These are phyloP conservation scores for Campoplex nolae DNA, from an alignment of 2,888 invertebrate genomes.

Conservation along the genomic window DNA sequence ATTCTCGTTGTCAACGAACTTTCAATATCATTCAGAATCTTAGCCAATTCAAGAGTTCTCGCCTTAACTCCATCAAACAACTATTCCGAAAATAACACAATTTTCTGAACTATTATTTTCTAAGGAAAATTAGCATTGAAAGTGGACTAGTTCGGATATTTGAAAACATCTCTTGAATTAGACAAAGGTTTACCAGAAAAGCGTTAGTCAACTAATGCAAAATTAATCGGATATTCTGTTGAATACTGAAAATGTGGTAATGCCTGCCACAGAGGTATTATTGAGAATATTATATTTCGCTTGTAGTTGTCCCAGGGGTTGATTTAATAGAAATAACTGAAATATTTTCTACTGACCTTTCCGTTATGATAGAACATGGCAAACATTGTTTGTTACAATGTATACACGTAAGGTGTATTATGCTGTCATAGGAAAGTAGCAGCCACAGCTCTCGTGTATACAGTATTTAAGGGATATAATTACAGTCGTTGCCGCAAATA, in stretches of 20 bases:
- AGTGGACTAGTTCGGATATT: neutral
- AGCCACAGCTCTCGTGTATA: conserved; percentile 35
- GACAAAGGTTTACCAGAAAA: neutral
- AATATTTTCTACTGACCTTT: conserved; percentile 1
- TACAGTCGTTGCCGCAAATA: conserved; percentile 31
- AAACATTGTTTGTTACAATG: neutral
- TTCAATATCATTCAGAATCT: neutral
- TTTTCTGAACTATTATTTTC: neutral
- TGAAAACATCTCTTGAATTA: neutral
- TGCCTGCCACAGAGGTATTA: neutral
- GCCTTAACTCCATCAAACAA: neutral
- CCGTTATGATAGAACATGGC: neutral
- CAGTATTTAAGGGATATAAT: conserved; percentile 48
- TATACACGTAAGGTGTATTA: conserved; percentile 18
- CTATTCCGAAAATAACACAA: neutral
- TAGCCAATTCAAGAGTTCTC: neutral
- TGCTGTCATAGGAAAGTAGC: conserved; percentile 21
- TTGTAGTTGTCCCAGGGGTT: conserved; percentile 13
- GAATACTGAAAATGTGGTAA: conserved; percentile 5
- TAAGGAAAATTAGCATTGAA: neutral
- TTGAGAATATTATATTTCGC: conserved; percentile 4
- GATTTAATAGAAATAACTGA: conserved; percentile 22
- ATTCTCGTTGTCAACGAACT: neutral
- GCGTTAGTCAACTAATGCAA: neutral
- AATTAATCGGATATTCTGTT: neutral